Percentiles rank a stretch among this genome's conserved stretches.
Evolutionary conservation across 1,140 invertebrate genomes (phyloP).

Genomic region (Cyclina sinensis): DNA sequence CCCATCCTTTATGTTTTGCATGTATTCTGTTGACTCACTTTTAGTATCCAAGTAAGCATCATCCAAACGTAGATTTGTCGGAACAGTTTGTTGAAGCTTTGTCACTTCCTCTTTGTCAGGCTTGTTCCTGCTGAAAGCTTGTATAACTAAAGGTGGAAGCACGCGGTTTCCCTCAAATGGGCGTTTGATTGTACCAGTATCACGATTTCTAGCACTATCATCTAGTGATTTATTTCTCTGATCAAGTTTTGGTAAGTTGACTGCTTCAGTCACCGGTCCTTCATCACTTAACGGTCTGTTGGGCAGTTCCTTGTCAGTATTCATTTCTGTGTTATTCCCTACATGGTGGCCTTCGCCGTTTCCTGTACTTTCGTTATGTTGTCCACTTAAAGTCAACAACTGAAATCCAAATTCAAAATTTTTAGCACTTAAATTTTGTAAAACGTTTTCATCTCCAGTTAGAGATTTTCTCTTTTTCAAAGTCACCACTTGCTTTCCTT

Average conservation of each 20-base stretch:
- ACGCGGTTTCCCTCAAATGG: neutral
- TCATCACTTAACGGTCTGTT: neutral
- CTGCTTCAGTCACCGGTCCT: slow-evolving; percentile 8
- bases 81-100: neutral
- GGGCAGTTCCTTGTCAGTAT: neutral
- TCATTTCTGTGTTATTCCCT: neutral
- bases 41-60: neutral
- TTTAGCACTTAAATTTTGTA: neutral
- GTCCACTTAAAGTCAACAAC: neutral
- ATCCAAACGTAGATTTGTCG: no score
- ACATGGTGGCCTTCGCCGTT: neutral
- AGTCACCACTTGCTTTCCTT: neutral
- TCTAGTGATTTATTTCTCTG: neutral
- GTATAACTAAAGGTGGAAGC: neutral
- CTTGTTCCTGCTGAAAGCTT: neutral
- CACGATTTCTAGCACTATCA: neutral
- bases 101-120: no score
- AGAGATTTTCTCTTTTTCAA: neutral
- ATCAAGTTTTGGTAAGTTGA: slow-evolving; percentile 43
- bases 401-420: neutral
- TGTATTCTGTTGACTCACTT: neutral
- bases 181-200: slow-evolving; percentile 15
- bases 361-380: neutral
- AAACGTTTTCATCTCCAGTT: neutral
- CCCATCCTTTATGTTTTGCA: neutral